Evolutionary conservation across 2,888 invertebrate species (phyloP), one percentile per base, ranked within the genome.

Genomic region (Conchocele bisecta): DNA sequence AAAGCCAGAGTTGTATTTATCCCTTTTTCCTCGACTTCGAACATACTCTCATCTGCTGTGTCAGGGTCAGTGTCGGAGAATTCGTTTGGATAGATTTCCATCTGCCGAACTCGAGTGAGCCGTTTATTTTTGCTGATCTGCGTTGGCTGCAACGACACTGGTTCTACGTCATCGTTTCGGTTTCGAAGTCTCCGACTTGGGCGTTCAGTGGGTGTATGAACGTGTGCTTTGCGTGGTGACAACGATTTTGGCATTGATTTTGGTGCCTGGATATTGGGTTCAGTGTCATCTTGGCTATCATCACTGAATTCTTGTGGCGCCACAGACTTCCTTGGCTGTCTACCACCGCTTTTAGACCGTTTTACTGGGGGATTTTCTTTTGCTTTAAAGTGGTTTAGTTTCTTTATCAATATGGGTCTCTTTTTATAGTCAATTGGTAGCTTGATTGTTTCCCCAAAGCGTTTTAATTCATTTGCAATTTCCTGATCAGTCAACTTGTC

Each of bases 1-100:
- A 78, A 79, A 31, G 75, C 61, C 51, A 86, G 70, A n/a, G 84
- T 82, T 7, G 87, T 86, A 65, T 86, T 86, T 11, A 85, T 72
- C 20, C 84, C 84, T 60, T 84, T 83, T 59, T 86, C 84, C 67
- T 82, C 83, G 15, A 85, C 84, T 33, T 81, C 81, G 68, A 85
- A 86, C 3, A 83, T 73, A 70, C 85, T 86, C 50, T 81, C 84
- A 39, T 87, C 87, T 17, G 60, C 73, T 15, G 77, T 74, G 64
- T 77, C 77, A n/a, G n/a, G n/a, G 44, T 85, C 85, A 37, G 80
- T 80, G 63, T 87, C 87, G 4, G 86, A 85, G 44, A 86, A 85
- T 42, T 87, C 87, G 42, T 77, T 70, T 15, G 77, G 69, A 53
- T 64, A 77, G 17, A 70, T 46, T 60, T 77, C 77, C n/a, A 75